These are phyloP conservation scores for Fratercula arctica DNA, from an alignment of 2,797 vertebrate species.

Conservation along the genomic window DNA sequence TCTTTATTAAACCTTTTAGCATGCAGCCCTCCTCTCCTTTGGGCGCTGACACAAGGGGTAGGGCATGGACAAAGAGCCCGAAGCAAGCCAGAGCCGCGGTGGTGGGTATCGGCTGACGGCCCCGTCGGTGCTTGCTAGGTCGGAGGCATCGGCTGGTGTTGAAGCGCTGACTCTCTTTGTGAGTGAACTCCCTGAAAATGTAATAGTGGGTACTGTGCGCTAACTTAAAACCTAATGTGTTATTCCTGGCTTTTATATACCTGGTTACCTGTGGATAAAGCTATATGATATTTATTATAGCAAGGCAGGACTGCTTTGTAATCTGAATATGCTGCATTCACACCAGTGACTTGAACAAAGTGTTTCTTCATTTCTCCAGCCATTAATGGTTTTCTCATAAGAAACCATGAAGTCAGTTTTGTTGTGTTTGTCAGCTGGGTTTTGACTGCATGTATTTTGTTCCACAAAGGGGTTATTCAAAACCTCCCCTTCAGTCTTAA, in stretches of 20 bases:
- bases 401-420: constrained; percentile 65
- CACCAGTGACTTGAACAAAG: constrained; percentile 63
- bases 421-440: constrained; percentile 72
- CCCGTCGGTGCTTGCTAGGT: not conserved
- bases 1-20: not conserved
- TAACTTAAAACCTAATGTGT: constrained; percentile 27
- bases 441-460: constrained; percentile 52
- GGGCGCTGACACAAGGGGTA: not conserved
- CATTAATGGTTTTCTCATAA: constrained; percentile 63
- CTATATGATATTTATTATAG: constrained; percentile 24
- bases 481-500: constrained; percentile 65
- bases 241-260: constrained; percentile 68
- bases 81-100: not conserved
- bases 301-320: constrained; percentile 54
- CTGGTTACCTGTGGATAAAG: constrained; percentile 18
- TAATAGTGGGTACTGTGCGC: not conserved
- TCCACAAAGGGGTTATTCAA: constrained; percentile 80
- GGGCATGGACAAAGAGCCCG: not conserved
- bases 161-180: not conserved
- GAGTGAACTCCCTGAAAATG: not conserved
- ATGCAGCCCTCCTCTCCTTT: not conserved
- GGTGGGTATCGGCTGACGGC: not conserved
- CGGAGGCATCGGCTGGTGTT: not conserved
- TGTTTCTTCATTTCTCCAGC: constrained; percentile 68
- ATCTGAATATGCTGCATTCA: constrained; percentile 61